These are phyloP conservation scores for Chalcis sispes DNA, from an alignment of 2,888 invertebrate species.

Conservation along the genomic window DNA sequence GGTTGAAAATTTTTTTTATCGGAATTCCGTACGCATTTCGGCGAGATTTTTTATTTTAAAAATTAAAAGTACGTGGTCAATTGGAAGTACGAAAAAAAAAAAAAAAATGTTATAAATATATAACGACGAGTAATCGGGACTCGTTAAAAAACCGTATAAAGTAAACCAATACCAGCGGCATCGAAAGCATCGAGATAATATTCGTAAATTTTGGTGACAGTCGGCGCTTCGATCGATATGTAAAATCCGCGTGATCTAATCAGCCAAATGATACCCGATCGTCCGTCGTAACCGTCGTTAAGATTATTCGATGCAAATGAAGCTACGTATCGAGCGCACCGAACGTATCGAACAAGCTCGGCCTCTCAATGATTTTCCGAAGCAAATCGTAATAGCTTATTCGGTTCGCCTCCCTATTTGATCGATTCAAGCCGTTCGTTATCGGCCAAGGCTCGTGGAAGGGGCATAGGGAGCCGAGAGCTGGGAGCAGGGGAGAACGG, in stretches of 20 bases:
- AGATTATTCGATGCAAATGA: slow-evolving; percentile 56
- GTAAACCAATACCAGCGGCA: too few species aligned
- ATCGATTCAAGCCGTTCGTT: slow-evolving; percentile 54
- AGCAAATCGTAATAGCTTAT: slow-evolving; percentile 49
- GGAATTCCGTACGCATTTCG: too few species aligned
- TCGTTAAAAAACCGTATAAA: too few species aligned
- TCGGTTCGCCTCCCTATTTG: slow-evolving; percentile 46
- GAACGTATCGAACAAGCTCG: background rate
- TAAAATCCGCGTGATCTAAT: slow-evolving; percentile 26
- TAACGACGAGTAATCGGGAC: too few species aligned
- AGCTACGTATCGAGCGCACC: slow-evolving; percentile 25
- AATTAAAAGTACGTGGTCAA: too few species aligned
- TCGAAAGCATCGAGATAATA: too few species aligned
- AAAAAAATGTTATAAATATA: slow-evolving; percentile 12
- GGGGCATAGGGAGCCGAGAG: background rate
- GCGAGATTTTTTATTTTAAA: too few species aligned
- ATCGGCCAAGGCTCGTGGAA: slow-evolving; percentile 26
- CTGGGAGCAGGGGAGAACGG: background rate
- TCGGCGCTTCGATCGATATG: background rate
- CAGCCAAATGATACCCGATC: slow-evolving; percentile 44
- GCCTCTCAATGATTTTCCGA: slow-evolving; percentile 45
- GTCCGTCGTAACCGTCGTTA: slow-evolving; percentile 1
- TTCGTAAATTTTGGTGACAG: too few species aligned
- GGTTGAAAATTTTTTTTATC: too few species aligned
- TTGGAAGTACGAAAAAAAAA: too few species aligned